phyloP scores from a whole-genome alignment of 92 coral and sea anemone species.

The Muricea muricata region DNA sequence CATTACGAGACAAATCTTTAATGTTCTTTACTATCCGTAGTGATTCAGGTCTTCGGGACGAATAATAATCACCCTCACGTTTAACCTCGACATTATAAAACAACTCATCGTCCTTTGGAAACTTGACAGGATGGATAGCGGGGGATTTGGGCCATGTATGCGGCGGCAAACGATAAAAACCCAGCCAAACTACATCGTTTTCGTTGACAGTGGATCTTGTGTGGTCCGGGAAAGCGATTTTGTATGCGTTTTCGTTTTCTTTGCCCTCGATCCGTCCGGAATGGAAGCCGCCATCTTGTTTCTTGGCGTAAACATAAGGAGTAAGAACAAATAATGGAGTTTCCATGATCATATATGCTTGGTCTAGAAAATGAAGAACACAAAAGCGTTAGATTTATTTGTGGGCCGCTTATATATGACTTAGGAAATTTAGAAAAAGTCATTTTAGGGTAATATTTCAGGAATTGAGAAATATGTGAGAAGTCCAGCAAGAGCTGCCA shows the following conservation, averaged over 20 bases:
- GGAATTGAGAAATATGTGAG: no score
- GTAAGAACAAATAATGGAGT: conserved; percentile 7
- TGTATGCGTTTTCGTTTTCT: not conserved
- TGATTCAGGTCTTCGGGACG: not conserved
- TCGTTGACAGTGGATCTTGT: not conserved
- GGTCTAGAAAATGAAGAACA: not conserved
- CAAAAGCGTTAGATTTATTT: not conserved
- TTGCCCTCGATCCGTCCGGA: conserved; percentile 11
- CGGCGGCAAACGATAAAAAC: not conserved
- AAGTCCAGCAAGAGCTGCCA: no score
- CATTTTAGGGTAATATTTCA: no score
- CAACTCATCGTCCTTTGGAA: not conserved
- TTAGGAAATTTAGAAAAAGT: no score
- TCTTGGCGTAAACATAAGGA: conserved; percentile 13
- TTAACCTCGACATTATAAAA: not conserved
- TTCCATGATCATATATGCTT: not conserved
- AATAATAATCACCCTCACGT: not conserved
- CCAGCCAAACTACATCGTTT: conserved; percentile 1
- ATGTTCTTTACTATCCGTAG: not conserved
- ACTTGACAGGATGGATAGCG: not conserved
- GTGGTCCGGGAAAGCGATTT: not conserved
- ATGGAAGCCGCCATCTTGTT: conserved; percentile 13
- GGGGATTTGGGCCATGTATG: not conserved
- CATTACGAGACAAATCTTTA: not conserved
- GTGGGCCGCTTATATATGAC: not conserved